Conservation (phyloP, 2,797 vertebrate genomes). For the Psittacula derbiana region DNA sequence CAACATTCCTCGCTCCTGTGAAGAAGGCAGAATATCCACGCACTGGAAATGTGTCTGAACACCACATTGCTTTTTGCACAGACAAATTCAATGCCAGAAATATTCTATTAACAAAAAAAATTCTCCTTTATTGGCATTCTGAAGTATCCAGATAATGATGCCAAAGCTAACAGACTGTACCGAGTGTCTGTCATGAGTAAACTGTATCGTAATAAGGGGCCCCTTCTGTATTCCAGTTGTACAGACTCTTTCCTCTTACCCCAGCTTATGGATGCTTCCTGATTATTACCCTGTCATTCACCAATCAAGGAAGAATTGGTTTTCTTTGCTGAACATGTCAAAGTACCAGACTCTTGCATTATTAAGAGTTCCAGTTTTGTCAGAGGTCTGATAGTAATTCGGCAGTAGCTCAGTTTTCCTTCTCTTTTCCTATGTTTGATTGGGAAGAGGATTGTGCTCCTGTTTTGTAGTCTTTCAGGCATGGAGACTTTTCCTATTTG, state of each 20-base stretch:
- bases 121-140: not conserved
- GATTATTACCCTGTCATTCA: not conserved
- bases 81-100: slow-evolving; percentile 1
- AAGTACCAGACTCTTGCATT: not conserved
- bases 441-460: not conserved
- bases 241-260: not conserved
- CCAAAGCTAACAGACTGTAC: slow-evolving; percentile 36
- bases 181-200: not conserved
- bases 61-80: not conserved
- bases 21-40: not conserved
- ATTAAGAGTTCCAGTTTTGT: not conserved
- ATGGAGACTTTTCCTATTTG: not conserved
- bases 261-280: not conserved
- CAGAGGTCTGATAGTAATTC: not conserved
- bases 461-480: not conserved
- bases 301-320: not conserved
- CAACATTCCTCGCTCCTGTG: not conserved
- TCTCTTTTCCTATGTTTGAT: not conserved
- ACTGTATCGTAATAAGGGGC: not conserved
- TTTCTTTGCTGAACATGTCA: not conserved
- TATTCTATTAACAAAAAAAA: not conserved
- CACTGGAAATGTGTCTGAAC: not conserved
- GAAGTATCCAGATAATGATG: not conserved
- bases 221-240: not conserved
- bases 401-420: not conserved